These are phyloP conservation scores for Melitaea athalia DNA, from an alignment of 2,888 invertebrate genomes.

Conservation along the genomic window DNA sequence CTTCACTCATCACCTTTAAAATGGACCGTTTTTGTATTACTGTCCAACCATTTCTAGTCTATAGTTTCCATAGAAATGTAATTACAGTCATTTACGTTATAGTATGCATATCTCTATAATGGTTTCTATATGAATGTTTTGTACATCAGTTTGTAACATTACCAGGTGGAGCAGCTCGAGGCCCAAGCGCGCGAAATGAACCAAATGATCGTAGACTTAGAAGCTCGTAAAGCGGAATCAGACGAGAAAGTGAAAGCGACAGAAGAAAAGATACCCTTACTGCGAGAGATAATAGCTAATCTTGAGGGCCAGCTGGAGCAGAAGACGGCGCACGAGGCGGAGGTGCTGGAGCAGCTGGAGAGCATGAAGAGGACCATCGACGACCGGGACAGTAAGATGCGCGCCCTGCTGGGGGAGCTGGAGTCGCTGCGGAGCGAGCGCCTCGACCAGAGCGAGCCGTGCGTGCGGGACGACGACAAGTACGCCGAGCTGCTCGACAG, in stretches of 20 bases:
- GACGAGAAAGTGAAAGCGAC: constrained; percentile 89
- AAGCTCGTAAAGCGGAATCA: constrained; percentile 83
- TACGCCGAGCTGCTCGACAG: constrained; percentile 57
- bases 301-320: constrained; percentile 88
- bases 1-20: no score
- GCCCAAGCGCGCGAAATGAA: constrained; percentile 87
- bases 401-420: constrained; percentile 78
- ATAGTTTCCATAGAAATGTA: no score
- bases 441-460: constrained; percentile 55
- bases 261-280: constrained; percentile 87
- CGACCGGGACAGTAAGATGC: constrained; percentile 81
- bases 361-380: constrained; percentile 80
- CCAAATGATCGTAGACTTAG: constrained; percentile 82
- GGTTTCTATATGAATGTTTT: neutral
- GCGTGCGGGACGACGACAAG: constrained; percentile 59
- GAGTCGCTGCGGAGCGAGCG: constrained; percentile 76
- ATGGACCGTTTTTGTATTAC: no score
- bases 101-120: no score
- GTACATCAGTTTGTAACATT: neutral
- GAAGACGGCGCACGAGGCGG: constrained; percentile 84
- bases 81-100: no score
- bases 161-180: constrained; percentile 90
- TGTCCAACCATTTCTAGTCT: no score
- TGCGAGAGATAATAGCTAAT: constrained; percentile 90
- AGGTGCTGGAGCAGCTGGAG: constrained; percentile 83